These are phyloP conservation scores for Nyctalus aviator DNA, from an alignment of 2,797 vertebrate genomes.

Conservation along the genomic window DNA sequence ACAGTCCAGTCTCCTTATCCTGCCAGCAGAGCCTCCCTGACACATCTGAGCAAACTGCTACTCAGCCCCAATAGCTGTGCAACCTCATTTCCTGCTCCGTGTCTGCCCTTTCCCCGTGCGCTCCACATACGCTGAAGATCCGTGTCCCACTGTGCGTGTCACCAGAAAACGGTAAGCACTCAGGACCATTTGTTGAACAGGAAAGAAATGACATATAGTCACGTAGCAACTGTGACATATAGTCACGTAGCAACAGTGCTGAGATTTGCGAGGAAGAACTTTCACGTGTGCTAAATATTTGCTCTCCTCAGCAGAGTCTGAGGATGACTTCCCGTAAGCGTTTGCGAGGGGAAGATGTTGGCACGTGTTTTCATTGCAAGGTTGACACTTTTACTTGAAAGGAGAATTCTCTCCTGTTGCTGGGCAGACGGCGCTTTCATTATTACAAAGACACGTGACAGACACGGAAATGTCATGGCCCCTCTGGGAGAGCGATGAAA, in stretches of 20 bases:
- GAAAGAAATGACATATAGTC: conserved; percentile 12
- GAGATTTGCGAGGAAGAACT: neutral
- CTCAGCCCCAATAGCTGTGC: neutral
- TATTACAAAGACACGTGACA: conserved; percentile 40
- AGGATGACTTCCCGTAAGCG: neutral
- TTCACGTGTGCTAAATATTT: neutral
- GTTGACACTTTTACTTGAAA: conserved; percentile 3
- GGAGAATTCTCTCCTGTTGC: conserved; percentile 19
- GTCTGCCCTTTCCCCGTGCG: neutral
- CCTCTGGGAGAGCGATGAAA: neutral
- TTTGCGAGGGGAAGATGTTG: neutral
- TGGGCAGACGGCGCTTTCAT: neutral
- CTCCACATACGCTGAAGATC: neutral
- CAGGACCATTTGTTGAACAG: conserved; percentile 15
- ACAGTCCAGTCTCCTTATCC: neutral
- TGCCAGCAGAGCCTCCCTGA: accelerated
- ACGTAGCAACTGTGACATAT: neutral
- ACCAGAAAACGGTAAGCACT: neutral
- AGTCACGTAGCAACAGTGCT: neutral
- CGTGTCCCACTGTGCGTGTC: neutral
- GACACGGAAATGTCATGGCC: neutral
- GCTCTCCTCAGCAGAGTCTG: conserved; percentile 12
- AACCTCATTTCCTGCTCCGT: neutral
- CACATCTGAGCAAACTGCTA: neutral
- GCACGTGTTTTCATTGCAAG: neutral